Percentiles rank a stretch among this genome's conserved stretches.
phyloP scores from a whole-genome alignment of 2,113 vertebrate species.

The Myodes glareolus region DNA sequence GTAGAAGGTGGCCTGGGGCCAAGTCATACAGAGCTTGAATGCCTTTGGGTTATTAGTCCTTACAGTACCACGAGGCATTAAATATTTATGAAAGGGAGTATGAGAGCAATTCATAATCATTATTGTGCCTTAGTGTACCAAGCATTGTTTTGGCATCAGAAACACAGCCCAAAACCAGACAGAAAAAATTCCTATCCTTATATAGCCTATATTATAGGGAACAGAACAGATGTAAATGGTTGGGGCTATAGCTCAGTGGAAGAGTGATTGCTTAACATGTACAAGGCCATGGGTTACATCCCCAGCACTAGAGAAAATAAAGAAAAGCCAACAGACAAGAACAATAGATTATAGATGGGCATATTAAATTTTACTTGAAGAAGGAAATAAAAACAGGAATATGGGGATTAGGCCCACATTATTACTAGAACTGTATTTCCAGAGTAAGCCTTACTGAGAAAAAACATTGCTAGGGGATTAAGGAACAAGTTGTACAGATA shows the following conservation, averaged over 20 bases:
- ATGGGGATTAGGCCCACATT: not conserved
- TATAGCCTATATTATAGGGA: not conserved
- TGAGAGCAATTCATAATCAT: constrained; percentile 23
- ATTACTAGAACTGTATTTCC: not conserved
- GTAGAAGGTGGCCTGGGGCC: not conserved
- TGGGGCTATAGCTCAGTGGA: not conserved
- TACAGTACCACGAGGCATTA: not conserved
- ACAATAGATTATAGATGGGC: not conserved
- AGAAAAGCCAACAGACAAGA: not conserved
- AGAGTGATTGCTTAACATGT: not conserved
- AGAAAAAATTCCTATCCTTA: not conserved
- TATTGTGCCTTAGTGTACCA: not conserved
- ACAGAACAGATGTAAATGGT: not conserved
- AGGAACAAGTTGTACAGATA: not conserved
- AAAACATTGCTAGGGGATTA: not conserved
- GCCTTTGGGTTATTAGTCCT: not conserved
- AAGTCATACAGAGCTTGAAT: constrained; percentile 5
- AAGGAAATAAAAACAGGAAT: not conserved
- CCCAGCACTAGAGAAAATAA: not conserved
- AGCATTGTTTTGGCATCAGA: constrained; percentile 21
- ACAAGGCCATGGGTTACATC: not conserved
- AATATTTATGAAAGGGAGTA: not conserved
- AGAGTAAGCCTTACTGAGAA: constrained; percentile 23
- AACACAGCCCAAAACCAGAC: not conserved
- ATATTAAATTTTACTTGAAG: not conserved